Evolutionary conservation across 2,888 invertebrate genomes (phyloP).

Genomic region (Venusia cambrica): DNA sequence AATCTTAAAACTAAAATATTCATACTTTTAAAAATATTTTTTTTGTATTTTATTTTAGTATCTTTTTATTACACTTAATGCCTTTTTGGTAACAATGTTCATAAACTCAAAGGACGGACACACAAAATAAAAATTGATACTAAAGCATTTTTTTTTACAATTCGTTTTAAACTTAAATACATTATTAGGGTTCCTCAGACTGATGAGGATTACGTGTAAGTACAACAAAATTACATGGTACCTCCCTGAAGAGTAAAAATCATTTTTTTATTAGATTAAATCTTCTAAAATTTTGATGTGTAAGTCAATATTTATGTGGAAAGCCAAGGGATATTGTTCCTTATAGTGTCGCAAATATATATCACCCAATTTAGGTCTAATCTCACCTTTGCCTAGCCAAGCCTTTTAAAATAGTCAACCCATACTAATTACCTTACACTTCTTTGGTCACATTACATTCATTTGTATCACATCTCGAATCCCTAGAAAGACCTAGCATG

Average conservation of each 20-base stretch:
- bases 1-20: background rate
- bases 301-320: no score
- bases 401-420: constrained; percentile 2
- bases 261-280: no score
- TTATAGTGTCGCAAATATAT: no score
- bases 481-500: constrained; percentile 2
- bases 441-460: constrained; percentile 7
- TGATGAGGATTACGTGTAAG: no score
- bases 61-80: no score
- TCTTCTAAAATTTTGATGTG: no score
- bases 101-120: constrained; percentile 18
- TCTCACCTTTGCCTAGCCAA: constrained; percentile 1
- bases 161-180: background rate
- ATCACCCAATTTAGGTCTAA: no score
- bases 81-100: constrained; percentile 5
- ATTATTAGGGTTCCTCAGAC: no score
- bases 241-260: no score
- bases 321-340: no score
- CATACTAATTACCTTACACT: background rate
- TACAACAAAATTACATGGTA: no score
- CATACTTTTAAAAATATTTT: no score
- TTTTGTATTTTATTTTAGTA: constrained; percentile 1
- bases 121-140: background rate
- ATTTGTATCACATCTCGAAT: constrained; percentile 14
- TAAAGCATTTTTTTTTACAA: background rate